Percentiles rank a stretch among this genome's conserved stretches.
Evolutionary conservation across 2,113 vertebrate species (phyloP).

Genomic region (Phoxinus phoxinus): DNA sequence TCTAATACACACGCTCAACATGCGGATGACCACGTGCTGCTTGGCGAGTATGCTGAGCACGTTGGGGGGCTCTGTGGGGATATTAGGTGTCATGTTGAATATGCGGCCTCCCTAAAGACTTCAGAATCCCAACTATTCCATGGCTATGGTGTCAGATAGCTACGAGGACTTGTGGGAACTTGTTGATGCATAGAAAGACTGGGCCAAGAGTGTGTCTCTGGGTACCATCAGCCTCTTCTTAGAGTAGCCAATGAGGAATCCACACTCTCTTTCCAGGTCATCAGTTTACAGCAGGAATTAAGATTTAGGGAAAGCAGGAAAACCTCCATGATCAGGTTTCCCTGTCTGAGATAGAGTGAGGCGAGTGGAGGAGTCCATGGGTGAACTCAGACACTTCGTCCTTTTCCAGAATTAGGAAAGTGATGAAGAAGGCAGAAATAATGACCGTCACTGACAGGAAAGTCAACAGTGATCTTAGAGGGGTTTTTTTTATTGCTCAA

Average conservation of each 20-base stretch:
- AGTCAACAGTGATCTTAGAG: not conserved
- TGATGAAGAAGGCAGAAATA: not conserved
- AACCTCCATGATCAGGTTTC: conserved; percentile 7
- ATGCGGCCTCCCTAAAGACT: conserved; percentile 6
- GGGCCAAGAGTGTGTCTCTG: not conserved
- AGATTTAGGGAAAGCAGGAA: not conserved
- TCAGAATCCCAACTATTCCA: conserved; percentile 29
- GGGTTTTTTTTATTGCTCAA: not conserved
- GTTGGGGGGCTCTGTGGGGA: not conserved
- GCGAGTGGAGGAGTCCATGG: not conserved
- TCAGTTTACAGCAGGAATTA: not conserved
- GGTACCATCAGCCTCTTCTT: not conserved
- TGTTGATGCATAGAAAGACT: not conserved
- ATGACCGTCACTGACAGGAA: not conserved
- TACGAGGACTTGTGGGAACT: not conserved
- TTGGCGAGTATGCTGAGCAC: not conserved
- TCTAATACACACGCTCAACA: not conserved
- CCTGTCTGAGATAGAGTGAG: not conserved
- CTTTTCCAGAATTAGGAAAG: not conserved
- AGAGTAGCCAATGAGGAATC: not conserved
- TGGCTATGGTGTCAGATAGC: conserved; percentile 26
- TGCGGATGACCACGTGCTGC: not conserved
- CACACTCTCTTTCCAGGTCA: not conserved
- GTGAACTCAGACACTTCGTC: not conserved
- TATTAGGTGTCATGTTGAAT: conserved; percentile 40